A percentile compares a stretch with the other conserved stretches of the same genome.
Evolutionary conservation across 37 sponge, comb jelly and placozoan genomes (phyloP).

Genomic region (Axinella damicornis): DNA sequence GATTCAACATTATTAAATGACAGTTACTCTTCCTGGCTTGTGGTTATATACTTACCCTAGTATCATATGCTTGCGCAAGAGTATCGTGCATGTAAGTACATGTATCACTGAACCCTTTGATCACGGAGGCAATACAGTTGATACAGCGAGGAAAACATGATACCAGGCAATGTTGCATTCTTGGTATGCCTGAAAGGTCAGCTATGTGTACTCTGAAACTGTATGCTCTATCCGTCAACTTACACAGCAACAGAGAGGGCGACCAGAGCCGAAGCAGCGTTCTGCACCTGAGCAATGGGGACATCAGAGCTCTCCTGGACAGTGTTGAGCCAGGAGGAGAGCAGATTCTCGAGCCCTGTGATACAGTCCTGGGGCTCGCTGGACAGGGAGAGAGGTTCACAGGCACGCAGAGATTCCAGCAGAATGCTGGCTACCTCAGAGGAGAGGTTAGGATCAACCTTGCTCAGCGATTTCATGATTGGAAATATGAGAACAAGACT

Average conservation of each 20-base stretch:
- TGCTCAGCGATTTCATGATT: slow-evolving; percentile 84
- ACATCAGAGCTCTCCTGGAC: slow-evolving; percentile 25
- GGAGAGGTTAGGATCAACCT: slow-evolving; percentile 70
- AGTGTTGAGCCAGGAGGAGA: slow-evolving; percentile 83
- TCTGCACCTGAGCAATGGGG: slow-evolving; percentile 34
- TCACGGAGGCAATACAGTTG: too few species aligned
- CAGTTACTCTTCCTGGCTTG: too few species aligned
- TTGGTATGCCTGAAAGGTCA: too few species aligned
- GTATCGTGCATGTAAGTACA: too few species aligned
- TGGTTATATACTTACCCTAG: too few species aligned
- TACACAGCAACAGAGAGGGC: slow-evolving; percentile 84
- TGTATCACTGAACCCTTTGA: too few species aligned
- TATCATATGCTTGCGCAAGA: too few species aligned
- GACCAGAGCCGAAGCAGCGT: slow-evolving; percentile 81
- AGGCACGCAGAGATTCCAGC: slow-evolving; percentile 74
- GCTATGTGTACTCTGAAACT: too few species aligned
- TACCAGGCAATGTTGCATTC: too few species aligned
- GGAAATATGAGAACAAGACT: slow-evolving; percentile 88
- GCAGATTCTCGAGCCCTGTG: slow-evolving; percentile 83
- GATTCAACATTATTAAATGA: too few species aligned
- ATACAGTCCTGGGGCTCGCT: slow-evolving; percentile 89
- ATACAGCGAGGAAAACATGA: too few species aligned
- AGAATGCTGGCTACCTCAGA: slow-evolving; percentile 70
- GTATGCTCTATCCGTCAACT: too few species aligned
- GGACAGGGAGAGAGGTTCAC: slow-evolving; percentile 85